A percentile compares a stretch with the other conserved stretches of the same genome.
Evolutionary conservation across 2,888 invertebrate genomes (phyloP).

Genomic region (Megastigmus dorsalis): DNA sequence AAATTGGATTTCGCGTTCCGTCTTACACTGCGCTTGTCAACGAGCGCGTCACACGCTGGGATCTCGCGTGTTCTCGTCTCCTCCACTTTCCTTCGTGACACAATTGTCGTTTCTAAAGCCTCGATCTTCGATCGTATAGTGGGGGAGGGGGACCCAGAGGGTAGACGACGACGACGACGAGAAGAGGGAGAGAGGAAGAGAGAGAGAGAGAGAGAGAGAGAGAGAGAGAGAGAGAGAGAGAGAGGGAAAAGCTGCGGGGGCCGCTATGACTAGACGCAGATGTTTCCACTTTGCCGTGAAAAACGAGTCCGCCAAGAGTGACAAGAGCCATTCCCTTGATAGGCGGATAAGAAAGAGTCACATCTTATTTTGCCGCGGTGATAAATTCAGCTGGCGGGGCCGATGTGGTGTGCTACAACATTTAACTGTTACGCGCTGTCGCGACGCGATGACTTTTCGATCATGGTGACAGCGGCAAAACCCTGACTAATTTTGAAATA

Average conservation of each 20-base stretch:
- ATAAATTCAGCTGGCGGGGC: constrained; percentile 15
- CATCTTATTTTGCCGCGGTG: constrained; percentile 9
- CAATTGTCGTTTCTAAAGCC: constrained; percentile 44
- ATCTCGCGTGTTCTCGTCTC: constrained; percentile 21
- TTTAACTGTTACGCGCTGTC: too few relatives aligned
- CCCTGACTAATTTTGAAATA: too few relatives aligned
- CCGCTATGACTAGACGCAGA: constrained; percentile 40
- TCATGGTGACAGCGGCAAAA: too few relatives aligned
- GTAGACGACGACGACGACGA: too few relatives aligned
- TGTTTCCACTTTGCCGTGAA: constrained; percentile 47
- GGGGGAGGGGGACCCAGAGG: too few relatives aligned
- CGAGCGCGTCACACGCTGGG: constrained; percentile 18
- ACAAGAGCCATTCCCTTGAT: constrained; percentile 42
- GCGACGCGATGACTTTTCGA: too few relatives aligned
- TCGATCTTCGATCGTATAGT: constrained; percentile 47
- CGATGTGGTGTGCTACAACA: too few relatives aligned
- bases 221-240: not conserved
- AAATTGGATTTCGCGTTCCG: constrained; percentile 57
- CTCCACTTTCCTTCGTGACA: constrained; percentile 21
- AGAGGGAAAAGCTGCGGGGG: not conserved
- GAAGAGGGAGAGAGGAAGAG: too few relatives aligned
- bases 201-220: not conserved
- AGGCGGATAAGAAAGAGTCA: constrained; percentile 18
- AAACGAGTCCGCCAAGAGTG: constrained; percentile 42
- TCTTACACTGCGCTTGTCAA: constrained; percentile 52